Conservation (phyloP, 2,888 invertebrate genomes). For the Tupiocoris notatus region DNA sequence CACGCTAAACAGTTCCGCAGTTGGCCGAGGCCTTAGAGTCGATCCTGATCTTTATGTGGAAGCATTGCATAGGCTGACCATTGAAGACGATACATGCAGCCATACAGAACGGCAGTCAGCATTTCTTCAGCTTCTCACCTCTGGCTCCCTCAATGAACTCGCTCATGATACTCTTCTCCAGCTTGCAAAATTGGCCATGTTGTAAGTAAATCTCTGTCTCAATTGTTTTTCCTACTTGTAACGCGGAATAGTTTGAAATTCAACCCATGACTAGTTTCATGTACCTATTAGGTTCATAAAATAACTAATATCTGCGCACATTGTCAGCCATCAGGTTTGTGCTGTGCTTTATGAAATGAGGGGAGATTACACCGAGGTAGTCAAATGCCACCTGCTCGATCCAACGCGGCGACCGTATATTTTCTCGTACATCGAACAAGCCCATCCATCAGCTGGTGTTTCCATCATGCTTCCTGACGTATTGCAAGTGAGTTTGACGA, state of each 20-base stretch:
- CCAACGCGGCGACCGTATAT: slow-evolving; percentile 62
- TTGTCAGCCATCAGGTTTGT: slow-evolving; percentile 65
- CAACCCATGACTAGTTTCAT: no score
- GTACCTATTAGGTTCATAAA: no score
- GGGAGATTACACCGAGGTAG: slow-evolving; percentile 63
- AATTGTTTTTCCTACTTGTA: no score
- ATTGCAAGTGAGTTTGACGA: slow-evolving; percentile 44
- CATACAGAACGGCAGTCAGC: slow-evolving; percentile 67
- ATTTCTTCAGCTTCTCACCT: slow-evolving; percentile 66
- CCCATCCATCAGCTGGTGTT: slow-evolving; percentile 48
- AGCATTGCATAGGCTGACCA: slow-evolving; percentile 61
- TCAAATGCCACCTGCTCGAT: slow-evolving; percentile 68
- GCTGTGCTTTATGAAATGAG: slow-evolving; percentile 67
- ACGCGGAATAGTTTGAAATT: no score
- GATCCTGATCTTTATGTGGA: slow-evolving; percentile 61
- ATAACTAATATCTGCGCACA: no score
- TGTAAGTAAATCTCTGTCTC: no score
- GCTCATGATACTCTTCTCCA: slow-evolving; percentile 60
- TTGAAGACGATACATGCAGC: slow-evolving; percentile 44
- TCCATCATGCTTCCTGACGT: slow-evolving; percentile 49
- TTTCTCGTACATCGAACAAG: slow-evolving; percentile 58
- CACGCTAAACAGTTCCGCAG: slow-evolving; percentile 63
- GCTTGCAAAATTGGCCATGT: slow-evolving; percentile 65
- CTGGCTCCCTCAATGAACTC: slow-evolving; percentile 62
- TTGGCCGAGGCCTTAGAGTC: slow-evolving; percentile 52